These are phyloP conservation scores for Burhinus bistriatus DNA, from an alignment of 2,113 vertebrate species.

Conservation along the genomic window DNA sequence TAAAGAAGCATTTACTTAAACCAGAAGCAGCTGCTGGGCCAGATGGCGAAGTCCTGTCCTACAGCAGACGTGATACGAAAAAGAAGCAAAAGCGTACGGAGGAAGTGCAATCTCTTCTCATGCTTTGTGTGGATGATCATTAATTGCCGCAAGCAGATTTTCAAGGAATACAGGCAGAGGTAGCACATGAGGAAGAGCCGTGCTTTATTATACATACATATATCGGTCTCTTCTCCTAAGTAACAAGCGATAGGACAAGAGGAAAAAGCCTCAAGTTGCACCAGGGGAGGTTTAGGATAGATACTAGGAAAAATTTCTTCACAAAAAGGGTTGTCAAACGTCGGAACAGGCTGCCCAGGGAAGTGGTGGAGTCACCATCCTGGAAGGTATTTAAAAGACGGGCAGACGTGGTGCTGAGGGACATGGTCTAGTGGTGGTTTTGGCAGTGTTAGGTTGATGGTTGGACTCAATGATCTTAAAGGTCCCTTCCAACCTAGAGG, in stretches of 20 bases:
- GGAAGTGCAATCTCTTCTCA: not conserved
- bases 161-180: not conserved
- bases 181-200: not conserved
- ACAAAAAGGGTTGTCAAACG: not conserved
- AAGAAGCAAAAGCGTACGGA: not conserved
- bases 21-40: not conserved
- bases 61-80: not conserved
- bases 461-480: not conserved
- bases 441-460: not conserved
- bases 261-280: not conserved
- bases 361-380: not conserved
- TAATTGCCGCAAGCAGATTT: not conserved
- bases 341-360: not conserved
- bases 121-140: not conserved
- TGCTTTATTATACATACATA: not conserved
- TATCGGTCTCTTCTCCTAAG: not conserved
- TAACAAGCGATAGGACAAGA: not conserved
- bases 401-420: not conserved
- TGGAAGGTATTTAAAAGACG: not conserved
- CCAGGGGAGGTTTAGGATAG: not conserved
- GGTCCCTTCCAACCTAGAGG: not conserved
- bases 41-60: not conserved
- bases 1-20: conserved; percentile 1
- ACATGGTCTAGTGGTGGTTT: not conserved
- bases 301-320: not conserved